phyloP scores from a whole-genome alignment of 2,888 invertebrate genomes.

The Boloria selene region DNA sequence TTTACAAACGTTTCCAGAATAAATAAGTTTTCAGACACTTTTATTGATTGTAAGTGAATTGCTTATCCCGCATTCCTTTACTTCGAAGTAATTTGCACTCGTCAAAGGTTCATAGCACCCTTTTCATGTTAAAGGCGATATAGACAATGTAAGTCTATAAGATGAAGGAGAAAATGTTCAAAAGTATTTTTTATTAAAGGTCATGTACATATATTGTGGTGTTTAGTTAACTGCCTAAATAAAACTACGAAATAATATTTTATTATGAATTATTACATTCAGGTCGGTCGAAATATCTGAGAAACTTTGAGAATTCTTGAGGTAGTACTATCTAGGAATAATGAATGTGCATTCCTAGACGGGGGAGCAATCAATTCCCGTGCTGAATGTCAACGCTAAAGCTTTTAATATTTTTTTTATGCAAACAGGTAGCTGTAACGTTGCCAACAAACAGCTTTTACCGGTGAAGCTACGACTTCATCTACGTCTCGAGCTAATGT shows the following conservation, averaged over 20 bases:
- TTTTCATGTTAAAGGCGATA: conserved; percentile 11
- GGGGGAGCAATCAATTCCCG: conserved; percentile 29
- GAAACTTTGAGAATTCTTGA: neutral
- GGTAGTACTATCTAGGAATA: conserved; percentile 4
- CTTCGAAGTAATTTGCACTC: conserved; percentile 1
- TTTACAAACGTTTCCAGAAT: conserved; percentile 25
- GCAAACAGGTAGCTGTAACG: conserved; percentile 27
- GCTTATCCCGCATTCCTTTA: neutral
- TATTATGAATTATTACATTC: conserved; percentile 6
- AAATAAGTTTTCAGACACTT: conserved; percentile 11
- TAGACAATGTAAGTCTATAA: neutral
- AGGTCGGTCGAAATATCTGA: neutral
- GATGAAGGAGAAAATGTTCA: conserved; percentile 9
- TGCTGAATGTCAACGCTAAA: conserved; percentile 27
- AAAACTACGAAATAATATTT: neutral
- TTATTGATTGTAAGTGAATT: neutral
- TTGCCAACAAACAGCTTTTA: conserved; percentile 32
- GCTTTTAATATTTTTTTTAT: conserved; percentile 37
- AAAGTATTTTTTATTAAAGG: conserved; percentile 9
- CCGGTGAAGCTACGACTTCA: conserved; percentile 1
- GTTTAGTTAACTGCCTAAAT: neutral
- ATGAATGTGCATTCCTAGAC: conserved; percentile 22
- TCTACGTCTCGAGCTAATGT: neutral
- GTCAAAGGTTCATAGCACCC: neutral
- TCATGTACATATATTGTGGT: conserved; percentile 20